These are phyloP conservation scores for Portevinia maculata DNA, from an alignment of 2,888 invertebrate genomes.

Conservation along the genomic window DNA sequence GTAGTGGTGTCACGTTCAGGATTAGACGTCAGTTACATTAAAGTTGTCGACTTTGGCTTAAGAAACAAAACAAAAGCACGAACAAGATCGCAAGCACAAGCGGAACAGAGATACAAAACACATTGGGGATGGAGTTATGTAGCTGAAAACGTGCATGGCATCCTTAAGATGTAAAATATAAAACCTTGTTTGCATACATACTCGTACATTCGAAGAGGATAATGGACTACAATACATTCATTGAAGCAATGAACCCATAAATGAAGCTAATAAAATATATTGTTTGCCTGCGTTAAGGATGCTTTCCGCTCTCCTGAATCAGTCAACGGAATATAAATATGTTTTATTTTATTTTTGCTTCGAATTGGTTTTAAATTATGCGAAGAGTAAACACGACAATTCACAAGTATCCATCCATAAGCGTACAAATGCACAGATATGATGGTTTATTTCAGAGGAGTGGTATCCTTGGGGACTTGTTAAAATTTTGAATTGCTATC, in stretches of 20 bases:
- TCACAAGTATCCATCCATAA: conserved; percentile 33
- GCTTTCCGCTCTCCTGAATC: conserved; percentile 43
- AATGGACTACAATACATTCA: conserved; percentile 67
- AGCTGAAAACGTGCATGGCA: conserved; percentile 64
- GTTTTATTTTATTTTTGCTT: conserved; percentile 18
- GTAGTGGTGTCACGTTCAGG: conserved; percentile 59
- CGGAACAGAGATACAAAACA: not conserved
- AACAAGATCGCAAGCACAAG: not conserved
- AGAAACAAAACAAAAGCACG: conserved; percentile 4
- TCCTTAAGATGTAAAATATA: conserved; percentile 34
- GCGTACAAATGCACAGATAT: not conserved
- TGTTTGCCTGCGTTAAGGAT: conserved; percentile 49
- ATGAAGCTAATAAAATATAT: conserved; percentile 71
- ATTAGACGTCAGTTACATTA: conserved; percentile 64
- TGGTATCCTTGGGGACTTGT: conserved; percentile 54
- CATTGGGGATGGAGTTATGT: conserved; percentile 18
- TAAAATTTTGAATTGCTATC: conserved; percentile 40
- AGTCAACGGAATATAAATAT: conserved; percentile 39
- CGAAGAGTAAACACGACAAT: conserved; percentile 43
- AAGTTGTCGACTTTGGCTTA: conserved; percentile 47
- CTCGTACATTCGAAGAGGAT: conserved; percentile 54
- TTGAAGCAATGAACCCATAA: conserved; percentile 74
- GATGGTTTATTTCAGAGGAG: conserved; percentile 13
- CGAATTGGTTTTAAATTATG: conserved; percentile 61
- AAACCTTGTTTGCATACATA: conserved; percentile 43